A percentile compares a stretch with the other conserved stretches of the same genome.
Conservation (phyloP, 2,113 vertebrate species). For the Forbesichthys agassizii region DNA sequence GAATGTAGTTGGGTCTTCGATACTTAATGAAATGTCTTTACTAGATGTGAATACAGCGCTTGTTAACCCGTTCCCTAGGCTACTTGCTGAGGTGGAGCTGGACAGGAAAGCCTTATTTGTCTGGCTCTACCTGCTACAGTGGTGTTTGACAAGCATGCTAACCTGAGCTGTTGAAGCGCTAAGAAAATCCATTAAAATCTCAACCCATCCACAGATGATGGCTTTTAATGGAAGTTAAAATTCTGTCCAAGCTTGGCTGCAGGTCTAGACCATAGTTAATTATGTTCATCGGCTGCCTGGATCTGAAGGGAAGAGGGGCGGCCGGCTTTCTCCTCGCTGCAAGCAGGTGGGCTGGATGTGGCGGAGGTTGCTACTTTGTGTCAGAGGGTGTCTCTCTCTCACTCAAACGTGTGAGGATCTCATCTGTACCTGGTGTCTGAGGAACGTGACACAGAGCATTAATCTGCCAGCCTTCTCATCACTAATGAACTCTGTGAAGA, state of each 20-base stretch:
- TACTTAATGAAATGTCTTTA: background rate
- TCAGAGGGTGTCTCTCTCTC: background rate
- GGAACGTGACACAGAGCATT: constrained; percentile 72
- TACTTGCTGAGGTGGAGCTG: constrained; percentile 24
- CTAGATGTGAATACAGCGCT: constrained; percentile 13
- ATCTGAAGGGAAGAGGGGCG: constrained; percentile 31
- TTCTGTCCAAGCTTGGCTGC: constrained; percentile 50
- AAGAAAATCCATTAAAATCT: constrained; percentile 54
- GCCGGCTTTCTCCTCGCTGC: background rate
- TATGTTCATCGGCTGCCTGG: constrained; percentile 63
- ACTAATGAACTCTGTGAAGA: constrained; percentile 81
- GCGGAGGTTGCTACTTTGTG: constrained; percentile 17
- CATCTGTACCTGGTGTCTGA: constrained; percentile 56
- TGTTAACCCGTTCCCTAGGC: constrained; percentile 11
- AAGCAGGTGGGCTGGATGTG: constrained; percentile 27
- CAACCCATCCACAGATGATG: constrained; percentile 55
- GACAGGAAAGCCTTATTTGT: constrained; percentile 21
- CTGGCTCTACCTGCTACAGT: background rate
- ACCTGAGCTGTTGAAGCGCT: constrained; percentile 44
- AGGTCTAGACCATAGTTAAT: constrained; percentile 64
- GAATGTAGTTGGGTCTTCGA: too few species aligned
- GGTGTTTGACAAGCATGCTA: constrained; percentile 43
- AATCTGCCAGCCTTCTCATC: constrained; percentile 67
- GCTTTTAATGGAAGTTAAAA: constrained; percentile 69
- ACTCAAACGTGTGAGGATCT: constrained; percentile 40